Base-by-base conservation (phyloP, 2,113 vertebrate species). In the Recurvirostra avosetta region DNA sequence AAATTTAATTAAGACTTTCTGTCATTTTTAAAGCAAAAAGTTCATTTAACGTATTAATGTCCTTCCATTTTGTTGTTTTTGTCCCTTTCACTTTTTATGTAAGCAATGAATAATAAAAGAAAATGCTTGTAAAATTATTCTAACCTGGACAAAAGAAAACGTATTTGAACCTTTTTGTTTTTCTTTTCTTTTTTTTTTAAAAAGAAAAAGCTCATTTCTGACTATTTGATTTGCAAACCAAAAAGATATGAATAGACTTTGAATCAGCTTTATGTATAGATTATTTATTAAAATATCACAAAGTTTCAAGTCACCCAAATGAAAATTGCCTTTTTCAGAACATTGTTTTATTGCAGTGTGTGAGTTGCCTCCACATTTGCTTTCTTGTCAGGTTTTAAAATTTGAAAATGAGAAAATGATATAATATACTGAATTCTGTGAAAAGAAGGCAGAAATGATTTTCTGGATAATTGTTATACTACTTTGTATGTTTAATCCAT, bases 361-460 rank as follows among this genome's bases (percentile, higher is more conserved):
- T 80, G 61, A 86, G 32, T 78, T 6, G 11, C 38, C 50, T 88
- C 50, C 45, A 50, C 29, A 27, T 80, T 81, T 84, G 21, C n/a
- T 93, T 95, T 84, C 50, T 79, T 78, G 45, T 81, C 68, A 76
- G n/a, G 38, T 67, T 96, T 96, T 75, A 95, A 90, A 91, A 65
- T 62, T 36, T 67, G 59, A 72, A 81, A 77, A 86, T 59, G 58
- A 68, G 36, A 91, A 96, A 93, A 92, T 70, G 6, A 73, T 73
- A 67, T 66, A 90, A 85, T 81, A 23, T 43, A 66, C 38, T 78
- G 43, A 83, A 78, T 84, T 79, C 10, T 43, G 16, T 85, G 59
- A 87, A 93, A 92, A 90, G 56, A 82, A 59, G 25, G 22, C 9
- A 92, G 53, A 91, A 81, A 59, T 59, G 2, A 52, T 49, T 49